A percentile compares a stretch with the other conserved stretches of the same genome.
Evolutionary conservation across 2,888 invertebrate species (phyloP).

Genomic region (Drosophila imparisetae): DNA sequence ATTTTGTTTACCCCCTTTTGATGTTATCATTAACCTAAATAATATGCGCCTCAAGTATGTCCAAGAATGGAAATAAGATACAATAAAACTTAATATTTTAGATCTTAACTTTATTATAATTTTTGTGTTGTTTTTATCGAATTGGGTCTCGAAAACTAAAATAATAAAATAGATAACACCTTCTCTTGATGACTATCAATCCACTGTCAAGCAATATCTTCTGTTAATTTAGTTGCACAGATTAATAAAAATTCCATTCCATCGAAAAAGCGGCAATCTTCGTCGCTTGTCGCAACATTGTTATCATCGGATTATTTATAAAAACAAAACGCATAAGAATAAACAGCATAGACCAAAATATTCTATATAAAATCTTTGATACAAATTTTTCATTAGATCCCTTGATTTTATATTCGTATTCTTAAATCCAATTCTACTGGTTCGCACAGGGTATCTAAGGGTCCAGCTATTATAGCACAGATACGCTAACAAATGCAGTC

Average conservation of each 20-base stretch:
- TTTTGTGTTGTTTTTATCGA: background rate
- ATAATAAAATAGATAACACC: background rate
- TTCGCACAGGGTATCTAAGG: background rate
- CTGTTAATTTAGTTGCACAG: accelerated
- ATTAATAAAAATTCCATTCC: background rate
- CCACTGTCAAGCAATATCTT: accelerated
- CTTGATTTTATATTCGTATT: background rate
- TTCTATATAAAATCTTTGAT: background rate
- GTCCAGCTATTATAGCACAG: background rate
- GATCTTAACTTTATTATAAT: background rate
- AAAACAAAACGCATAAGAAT: background rate
- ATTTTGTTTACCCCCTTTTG: background rate
- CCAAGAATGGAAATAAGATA: background rate
- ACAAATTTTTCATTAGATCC: background rate
- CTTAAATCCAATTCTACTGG: background rate
- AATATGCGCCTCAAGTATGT: background rate
- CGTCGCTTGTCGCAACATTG: background rate
- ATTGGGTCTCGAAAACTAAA: background rate
- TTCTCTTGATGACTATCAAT: background rate
- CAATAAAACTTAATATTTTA: background rate
- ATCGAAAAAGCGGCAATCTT: background rate
- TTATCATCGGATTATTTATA: background rate
- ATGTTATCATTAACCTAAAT: background rate
- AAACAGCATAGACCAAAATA: background rate
- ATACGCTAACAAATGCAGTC: background rate